phyloP scores from a whole-genome alignment of 2,113 vertebrate species.

The Globicephala melas region DNA sequence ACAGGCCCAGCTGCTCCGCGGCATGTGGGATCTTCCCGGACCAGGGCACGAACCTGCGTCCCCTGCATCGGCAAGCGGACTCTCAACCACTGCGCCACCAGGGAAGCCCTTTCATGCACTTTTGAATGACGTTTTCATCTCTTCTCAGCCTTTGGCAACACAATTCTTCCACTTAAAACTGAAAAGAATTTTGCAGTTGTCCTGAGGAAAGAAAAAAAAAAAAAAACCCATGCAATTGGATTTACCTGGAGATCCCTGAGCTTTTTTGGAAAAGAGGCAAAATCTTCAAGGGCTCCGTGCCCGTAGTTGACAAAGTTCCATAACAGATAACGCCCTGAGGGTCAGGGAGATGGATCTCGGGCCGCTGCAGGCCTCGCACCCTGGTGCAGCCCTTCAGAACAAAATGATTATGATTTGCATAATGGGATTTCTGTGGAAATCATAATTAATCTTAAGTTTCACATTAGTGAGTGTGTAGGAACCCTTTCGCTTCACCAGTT shows the following conservation, averaged over 20 bases:
- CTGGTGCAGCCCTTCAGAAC: background rate
- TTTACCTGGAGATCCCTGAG: background rate
- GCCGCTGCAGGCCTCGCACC: background rate
- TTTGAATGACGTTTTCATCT: background rate
- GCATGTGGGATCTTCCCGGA: too few species aligned
- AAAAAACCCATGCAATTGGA: accelerated
- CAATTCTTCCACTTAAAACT: background rate
- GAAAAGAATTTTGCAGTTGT: background rate
- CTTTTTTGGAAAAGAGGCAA: background rate
- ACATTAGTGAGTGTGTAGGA: background rate
- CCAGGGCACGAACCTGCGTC: too few species aligned
- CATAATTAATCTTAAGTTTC: conserved; percentile 38
- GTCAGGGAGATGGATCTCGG: accelerated
- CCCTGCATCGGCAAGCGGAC: too few species aligned
- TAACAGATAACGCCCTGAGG: background rate
- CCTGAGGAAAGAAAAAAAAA: background rate
- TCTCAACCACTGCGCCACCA: too few species aligned
- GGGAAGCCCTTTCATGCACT: background rate
- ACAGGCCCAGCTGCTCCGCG: too few species aligned
- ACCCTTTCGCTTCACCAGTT: background rate
- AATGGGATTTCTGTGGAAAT: conserved; percentile 30
- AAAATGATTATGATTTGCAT: conserved; percentile 40
- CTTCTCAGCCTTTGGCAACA: background rate
- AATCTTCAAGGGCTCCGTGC: background rate
- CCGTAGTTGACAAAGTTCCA: background rate